phyloP scores from a whole-genome alignment of 1,140 invertebrate species.

The Forficula auricularia region DNA sequence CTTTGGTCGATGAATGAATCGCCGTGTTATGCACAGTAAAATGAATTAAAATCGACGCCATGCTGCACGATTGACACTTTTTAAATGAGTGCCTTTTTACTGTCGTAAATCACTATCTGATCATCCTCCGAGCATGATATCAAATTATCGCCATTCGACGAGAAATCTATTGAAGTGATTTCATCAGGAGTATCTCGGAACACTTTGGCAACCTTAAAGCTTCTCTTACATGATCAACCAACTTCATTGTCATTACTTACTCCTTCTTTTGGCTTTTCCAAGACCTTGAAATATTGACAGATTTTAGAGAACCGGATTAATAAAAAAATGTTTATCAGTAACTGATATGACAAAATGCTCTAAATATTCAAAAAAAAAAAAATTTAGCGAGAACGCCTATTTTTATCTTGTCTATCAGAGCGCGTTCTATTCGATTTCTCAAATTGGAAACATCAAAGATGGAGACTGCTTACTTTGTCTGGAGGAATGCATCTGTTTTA shows the following conservation, averaged over 20 bases:
- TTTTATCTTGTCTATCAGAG: no score
- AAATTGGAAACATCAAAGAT: no score
- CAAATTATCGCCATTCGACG: conserved; percentile 80
- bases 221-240: conserved; percentile 78
- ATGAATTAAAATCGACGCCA: conserved; percentile 95
- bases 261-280: no score
- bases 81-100: conserved; percentile 88
- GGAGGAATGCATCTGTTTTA: no score
- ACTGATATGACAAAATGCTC: no score
- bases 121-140: conserved; percentile 99
- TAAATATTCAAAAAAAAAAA: no score
- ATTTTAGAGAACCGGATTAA: no score
- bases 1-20: conserved; percentile 96
- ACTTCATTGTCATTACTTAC: conserved; percentile 75
- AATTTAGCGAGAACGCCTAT: no score
- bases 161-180: conserved; percentile 96
- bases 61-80: conserved; percentile 96
- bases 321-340: no score
- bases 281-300: no score
- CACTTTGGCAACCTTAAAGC: conserved; percentile 89
- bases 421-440: no score
- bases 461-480: no score
- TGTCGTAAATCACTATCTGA: conserved; percentile 98
- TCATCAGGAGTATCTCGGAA: conserved; percentile 94
- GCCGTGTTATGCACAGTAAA: conserved; percentile 97